Evolutionary conservation across 2,797 vertebrate genomes (phyloP).

Genomic region (Remorina albescens): DNA sequence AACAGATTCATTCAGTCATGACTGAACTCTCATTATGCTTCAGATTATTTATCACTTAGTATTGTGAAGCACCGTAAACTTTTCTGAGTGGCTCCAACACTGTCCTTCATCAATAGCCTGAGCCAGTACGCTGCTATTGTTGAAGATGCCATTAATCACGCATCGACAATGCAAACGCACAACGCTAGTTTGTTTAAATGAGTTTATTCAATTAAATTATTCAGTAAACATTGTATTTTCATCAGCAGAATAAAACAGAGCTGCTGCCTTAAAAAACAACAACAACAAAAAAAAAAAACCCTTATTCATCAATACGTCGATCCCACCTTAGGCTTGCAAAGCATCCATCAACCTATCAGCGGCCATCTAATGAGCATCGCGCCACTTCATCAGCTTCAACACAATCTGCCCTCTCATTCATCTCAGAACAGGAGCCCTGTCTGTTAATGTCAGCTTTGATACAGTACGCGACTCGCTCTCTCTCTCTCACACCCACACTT

Average conservation of each 20-base stretch:
- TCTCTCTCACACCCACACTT: neutral
- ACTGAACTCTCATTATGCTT: neutral
- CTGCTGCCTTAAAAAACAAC: constrained; percentile 28
- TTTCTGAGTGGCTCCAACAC: constrained; percentile 1
- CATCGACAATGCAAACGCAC: neutral
- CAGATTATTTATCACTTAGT: neutral
- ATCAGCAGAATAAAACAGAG: neutral
- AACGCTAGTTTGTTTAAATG: constrained; percentile 50
- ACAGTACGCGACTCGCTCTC: neutral
- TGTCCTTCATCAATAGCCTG: constrained; percentile 4
- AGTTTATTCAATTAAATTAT: constrained; percentile 54
- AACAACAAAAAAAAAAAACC: too few species aligned
- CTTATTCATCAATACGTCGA: constrained; percentile 59
- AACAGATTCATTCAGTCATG: neutral
- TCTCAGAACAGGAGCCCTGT: constrained; percentile 66
- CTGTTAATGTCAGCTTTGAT: constrained; percentile 53
- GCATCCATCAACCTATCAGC: constrained; percentile 71
- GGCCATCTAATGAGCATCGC: constrained; percentile 65
- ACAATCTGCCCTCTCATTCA: constrained; percentile 70
- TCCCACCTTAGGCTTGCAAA: constrained; percentile 40
- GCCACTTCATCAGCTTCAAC: constrained; percentile 73
- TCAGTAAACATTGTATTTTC: constrained; percentile 52
- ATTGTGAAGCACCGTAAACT: neutral
- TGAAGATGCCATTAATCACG: constrained; percentile 49
- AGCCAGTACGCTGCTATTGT: neutral